A percentile compares a stretch with the other conserved stretches of the same genome.
These are phyloP conservation scores for Zaprionus obscuricornis DNA, from an alignment of 2,888 invertebrate genomes.

Conservation along the genomic window DNA sequence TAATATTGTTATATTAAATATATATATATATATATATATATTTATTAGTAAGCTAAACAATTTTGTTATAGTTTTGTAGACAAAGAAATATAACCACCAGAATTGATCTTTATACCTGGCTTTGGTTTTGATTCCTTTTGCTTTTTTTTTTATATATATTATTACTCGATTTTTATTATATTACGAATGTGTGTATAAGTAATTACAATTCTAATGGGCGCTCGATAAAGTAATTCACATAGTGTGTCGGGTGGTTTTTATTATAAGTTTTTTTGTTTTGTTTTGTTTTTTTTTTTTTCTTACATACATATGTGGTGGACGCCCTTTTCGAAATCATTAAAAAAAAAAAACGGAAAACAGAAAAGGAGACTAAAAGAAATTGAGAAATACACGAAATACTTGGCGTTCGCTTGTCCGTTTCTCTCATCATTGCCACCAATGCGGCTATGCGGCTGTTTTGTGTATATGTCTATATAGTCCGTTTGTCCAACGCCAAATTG, in stretches of 20 bases:
- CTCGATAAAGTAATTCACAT: conserved; percentile 67
- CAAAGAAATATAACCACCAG: no score
- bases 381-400: conserved; percentile 52
- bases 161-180: conserved; percentile 70
- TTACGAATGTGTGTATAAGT: conserved; percentile 75
- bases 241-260: conserved; percentile 60
- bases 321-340: conserved; percentile 44
- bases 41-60: no score
- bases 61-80: no score
- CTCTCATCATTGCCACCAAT: conserved; percentile 28
- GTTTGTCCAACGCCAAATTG: conserved; percentile 34
- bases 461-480: no score
- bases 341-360: conserved; percentile 34
- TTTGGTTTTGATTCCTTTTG: no score
- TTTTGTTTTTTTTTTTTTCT: no score
- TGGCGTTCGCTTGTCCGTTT: conserved; percentile 46
- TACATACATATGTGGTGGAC: conserved; percentile 53
- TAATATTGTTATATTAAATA: no score
- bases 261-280: no score
- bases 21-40: no score
- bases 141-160: conserved; percentile 50
- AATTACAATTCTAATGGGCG: conserved; percentile 75
- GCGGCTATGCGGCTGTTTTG: no score
- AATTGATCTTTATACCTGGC: no score
- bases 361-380: conserved; percentile 38